phyloP scores from a whole-genome alignment of 2,888 invertebrate species.

The Clitarchus hookeri region DNA sequence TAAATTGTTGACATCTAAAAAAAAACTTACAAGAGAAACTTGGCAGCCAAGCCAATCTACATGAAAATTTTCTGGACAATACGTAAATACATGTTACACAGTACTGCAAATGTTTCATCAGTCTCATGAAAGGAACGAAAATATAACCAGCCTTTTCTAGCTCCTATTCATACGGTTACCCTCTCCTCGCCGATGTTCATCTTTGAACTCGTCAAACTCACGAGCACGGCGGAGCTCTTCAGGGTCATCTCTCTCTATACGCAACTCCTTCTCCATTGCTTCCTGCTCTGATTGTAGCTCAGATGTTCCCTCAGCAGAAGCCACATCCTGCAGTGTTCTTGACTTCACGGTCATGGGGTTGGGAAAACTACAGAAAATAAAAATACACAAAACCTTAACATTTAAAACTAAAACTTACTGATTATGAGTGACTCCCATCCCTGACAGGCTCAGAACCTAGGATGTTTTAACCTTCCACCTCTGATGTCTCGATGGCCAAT shows the following conservation, averaged over 20 bases:
- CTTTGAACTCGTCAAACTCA: slow-evolving; percentile 85
- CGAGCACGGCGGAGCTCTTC: slow-evolving; percentile 68
- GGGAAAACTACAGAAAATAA: slow-evolving; percentile 53
- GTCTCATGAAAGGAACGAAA: background rate
- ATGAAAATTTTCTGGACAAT: no score
- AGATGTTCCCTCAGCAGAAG: slow-evolving; percentile 40
- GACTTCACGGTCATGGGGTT: slow-evolving; percentile 54
- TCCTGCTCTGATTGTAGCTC: slow-evolving; percentile 56
- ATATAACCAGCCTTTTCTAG: background rate
- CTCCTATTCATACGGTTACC: slow-evolving; percentile 63
- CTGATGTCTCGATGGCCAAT: no score
- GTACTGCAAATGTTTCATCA: background rate
- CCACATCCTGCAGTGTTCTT: slow-evolving; percentile 45
- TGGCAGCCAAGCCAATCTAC: no score
- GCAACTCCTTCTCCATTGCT: slow-evolving; percentile 64
- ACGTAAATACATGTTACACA: no score
- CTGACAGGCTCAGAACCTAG: background rate
- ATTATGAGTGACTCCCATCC: background rate
- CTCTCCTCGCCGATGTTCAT: slow-evolving; percentile 84
- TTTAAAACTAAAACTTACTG: slow-evolving; percentile 33
- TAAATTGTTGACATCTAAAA: no score
- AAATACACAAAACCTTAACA: background rate
- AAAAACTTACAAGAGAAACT: no score
- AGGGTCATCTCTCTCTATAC: slow-evolving; percentile 73
- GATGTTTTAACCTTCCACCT: background rate